A percentile compares a stretch with the other conserved stretches of the same genome.
These are phyloP conservation scores for Trissolcus japonicus DNA, from an alignment of 2,888 invertebrate species.

Conservation along the genomic window DNA sequence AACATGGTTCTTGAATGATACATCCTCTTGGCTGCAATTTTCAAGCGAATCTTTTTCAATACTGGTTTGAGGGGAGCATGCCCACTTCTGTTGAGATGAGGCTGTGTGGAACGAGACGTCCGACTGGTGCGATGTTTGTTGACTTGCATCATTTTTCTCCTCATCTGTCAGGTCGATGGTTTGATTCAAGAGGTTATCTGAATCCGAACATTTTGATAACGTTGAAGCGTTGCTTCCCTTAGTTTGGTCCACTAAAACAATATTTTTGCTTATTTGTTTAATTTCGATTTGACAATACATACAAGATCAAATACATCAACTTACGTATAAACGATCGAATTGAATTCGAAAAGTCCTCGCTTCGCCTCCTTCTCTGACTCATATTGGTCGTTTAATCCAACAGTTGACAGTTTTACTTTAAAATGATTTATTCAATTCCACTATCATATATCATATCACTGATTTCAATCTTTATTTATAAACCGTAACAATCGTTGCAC, in stretches of 20 bases:
- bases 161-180: conserved; percentile 22
- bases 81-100: conserved; percentile 5
- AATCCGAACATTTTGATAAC: conserved; percentile 12
- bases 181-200: background rate
- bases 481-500: no score
- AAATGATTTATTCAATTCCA: background rate
- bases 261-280: background rate
- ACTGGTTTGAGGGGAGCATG: no score
- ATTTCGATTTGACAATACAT: background rate
- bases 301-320: background rate
- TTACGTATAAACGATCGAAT: background rate
- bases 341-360: background rate
- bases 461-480: no score
- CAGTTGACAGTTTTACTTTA: background rate
- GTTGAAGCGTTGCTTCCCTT: conserved; percentile 11
- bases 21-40: conserved; percentile 19
- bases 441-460: no score
- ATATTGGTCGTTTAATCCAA: background rate
- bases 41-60: conserved; percentile 32
- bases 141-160: background rate
- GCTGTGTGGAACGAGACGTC: conserved; percentile 23
- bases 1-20: conserved; percentile 30
- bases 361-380: no score
- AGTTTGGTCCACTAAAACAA: conserved; percentile 27
- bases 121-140: background rate